These are phyloP conservation scores for Pecten maximus DNA, from an alignment of 2,888 invertebrate genomes.

Conservation along the genomic window DNA sequence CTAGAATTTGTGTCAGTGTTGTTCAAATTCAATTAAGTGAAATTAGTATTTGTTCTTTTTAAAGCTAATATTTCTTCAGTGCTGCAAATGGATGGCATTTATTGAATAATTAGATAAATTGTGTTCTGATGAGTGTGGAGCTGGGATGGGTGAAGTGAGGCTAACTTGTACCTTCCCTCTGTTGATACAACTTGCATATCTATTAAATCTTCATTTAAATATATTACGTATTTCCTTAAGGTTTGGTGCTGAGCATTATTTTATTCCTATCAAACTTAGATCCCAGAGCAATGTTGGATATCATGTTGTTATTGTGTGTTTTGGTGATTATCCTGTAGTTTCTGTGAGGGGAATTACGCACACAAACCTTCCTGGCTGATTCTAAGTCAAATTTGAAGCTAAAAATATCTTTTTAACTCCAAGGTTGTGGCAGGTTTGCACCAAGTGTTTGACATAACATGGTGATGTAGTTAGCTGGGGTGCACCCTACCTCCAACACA, in stretches of 20 bases:
- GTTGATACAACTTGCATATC: background rate
- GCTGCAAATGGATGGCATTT: slow-evolving; percentile 15
- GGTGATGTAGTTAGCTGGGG: background rate
- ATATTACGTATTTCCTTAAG: background rate
- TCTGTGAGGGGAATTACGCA: background rate
- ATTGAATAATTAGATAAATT: background rate
- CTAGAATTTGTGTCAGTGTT: background rate
- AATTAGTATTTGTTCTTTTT: background rate
- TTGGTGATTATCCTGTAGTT: background rate
- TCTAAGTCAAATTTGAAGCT: slow-evolving; percentile 19
- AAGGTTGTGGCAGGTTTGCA: background rate
- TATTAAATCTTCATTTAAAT: background rate
- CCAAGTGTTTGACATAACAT: slow-evolving; percentile 4
- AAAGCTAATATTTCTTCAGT: background rate
- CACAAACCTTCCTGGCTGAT: background rate
- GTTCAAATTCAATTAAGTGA: background rate
- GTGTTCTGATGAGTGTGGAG: background rate
- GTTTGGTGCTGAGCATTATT: background rate
- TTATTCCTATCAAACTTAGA: background rate
- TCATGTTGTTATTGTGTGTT: background rate
- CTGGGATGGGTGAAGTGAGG: background rate
- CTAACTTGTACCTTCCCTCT: background rate
- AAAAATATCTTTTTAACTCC: slow-evolving; percentile 12
- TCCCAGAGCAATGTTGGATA: background rate
- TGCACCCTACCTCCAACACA: background rate